These are phyloP conservation scores for Vanacampus margaritifer DNA, from an alignment of 2,113 vertebrate species.

Conservation along the genomic window DNA sequence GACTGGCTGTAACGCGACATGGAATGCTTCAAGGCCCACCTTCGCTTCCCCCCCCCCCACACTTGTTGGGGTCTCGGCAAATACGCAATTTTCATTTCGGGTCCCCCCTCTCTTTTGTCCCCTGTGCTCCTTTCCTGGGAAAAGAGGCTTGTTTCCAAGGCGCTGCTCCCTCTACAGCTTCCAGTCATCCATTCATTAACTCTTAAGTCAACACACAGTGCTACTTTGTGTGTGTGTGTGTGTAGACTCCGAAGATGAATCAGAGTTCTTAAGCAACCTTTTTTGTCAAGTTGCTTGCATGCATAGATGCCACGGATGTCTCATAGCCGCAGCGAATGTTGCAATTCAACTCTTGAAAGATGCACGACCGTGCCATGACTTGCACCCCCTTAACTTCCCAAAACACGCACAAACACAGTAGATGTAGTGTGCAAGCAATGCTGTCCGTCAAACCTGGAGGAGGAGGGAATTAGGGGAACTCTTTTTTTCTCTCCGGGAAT, in stretches of 20 bases:
- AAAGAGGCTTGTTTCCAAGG: slow-evolving; percentile 59
- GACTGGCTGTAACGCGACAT: slow-evolving; percentile 57
- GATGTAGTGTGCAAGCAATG: slow-evolving; percentile 41
- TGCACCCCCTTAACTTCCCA: not conserved
- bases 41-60: slow-evolving; percentile 22
- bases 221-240: slow-evolving; percentile 29
- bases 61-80: slow-evolving; percentile 23
- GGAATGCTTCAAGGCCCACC: slow-evolving; percentile 41
- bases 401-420: slow-evolving; percentile 23
- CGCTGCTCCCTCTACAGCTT: slow-evolving; percentile 54
- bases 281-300: slow-evolving; percentile 36
- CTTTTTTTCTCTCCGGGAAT: slow-evolving; percentile 30
- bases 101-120: slow-evolving; percentile 36
- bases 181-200: slow-evolving; percentile 77
- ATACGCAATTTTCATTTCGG: slow-evolving; percentile 53
- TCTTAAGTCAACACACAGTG: slow-evolving; percentile 71
- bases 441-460: slow-evolving; percentile 57
- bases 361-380: slow-evolving; percentile 40
- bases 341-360: slow-evolving; percentile 45
- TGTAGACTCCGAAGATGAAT: slow-evolving; percentile 29
- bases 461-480: slow-evolving; percentile 25
- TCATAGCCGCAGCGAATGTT: slow-evolving; percentile 41
- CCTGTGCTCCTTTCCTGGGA: slow-evolving; percentile 56
- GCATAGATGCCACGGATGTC: slow-evolving; percentile 18
- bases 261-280: slow-evolving; percentile 46